Evolutionary conservation across 2,888 invertebrate species (phyloP).

Genomic region (Xiphydria camelus): DNA sequence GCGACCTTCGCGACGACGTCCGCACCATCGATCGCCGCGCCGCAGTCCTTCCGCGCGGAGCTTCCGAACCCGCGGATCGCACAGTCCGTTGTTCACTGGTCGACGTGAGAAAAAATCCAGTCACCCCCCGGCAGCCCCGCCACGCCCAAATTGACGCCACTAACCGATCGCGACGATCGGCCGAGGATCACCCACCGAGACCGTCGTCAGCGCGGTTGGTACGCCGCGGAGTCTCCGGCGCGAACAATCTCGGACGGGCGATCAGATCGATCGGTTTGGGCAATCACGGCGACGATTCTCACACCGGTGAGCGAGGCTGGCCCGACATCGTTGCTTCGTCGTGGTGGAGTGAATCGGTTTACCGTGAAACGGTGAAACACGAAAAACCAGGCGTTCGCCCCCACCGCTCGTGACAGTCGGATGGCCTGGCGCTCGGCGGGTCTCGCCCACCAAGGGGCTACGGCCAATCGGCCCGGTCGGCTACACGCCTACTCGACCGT

Average conservation of each 20-base stretch:
- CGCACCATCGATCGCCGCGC: too few species aligned
- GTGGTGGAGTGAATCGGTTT: slow-evolving; percentile 39
- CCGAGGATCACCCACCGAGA: slow-evolving; percentile 9
- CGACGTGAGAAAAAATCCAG: too few species aligned
- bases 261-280: neutral
- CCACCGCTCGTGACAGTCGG: neutral
- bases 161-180: slow-evolving; percentile 2
- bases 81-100: too few species aligned
- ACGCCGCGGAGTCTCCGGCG: slow-evolving; percentile 1
- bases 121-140: too few species aligned
- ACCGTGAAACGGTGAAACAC: slow-evolving; percentile 31
- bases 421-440: neutral
- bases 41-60: too few species aligned
- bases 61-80: too few species aligned
- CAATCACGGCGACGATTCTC: slow-evolving; percentile 17
- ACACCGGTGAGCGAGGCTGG: slow-evolving; percentile 21
- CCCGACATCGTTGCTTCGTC: slow-evolving; percentile 35
- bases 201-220: slow-evolving; percentile 5
- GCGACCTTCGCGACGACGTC: too few species aligned
- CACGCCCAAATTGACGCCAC: slow-evolving; percentile 7
- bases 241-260: neutral
- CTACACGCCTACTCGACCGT: slow-evolving; percentile 28
- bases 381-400: slow-evolving; percentile 1
- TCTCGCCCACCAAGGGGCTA: slow-evolving; percentile 20
- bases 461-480: slow-evolving; percentile 15